Evolutionary conservation across 2,113 vertebrate genomes (phyloP).

Genomic region (Podarcis cretensis): DNA sequence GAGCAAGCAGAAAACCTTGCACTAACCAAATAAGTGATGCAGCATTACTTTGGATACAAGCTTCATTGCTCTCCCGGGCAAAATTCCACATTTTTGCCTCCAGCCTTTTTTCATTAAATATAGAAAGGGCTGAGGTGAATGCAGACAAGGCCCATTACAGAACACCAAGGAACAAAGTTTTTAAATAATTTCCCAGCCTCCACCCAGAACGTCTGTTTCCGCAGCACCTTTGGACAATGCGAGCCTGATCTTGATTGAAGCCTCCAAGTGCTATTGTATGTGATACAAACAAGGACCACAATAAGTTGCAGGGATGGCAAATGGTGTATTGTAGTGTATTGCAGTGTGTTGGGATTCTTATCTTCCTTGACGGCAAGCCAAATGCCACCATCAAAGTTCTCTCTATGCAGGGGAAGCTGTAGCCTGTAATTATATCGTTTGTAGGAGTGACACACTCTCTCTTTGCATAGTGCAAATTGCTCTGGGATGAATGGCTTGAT

Average conservation of each 20-base stretch:
- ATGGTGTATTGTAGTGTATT: neutral
- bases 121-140: neutral
- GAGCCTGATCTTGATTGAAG: neutral
- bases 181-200: neutral
- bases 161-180: neutral
- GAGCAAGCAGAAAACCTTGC: no score
- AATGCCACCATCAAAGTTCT: slow-evolving; percentile 1
- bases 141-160: neutral
- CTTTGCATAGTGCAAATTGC: neutral
- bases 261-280: neutral
- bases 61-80: no score
- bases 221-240: neutral
- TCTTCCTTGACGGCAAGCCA: neutral
- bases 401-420: slow-evolving; percentile 1
- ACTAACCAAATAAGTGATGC: no score
- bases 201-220: neutral
- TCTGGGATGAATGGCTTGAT: slow-evolving; percentile 1
- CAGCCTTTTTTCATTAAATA: neutral
- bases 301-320: neutral
- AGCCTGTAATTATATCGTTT: slow-evolving; percentile 9
- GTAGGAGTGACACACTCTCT: neutral
- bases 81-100: no score
- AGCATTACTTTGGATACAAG: no score
- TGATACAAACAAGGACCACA: slow-evolving; percentile 2
- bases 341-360: neutral